A percentile compares a stretch with the other conserved stretches of the same genome.
These are phyloP conservation scores for Agrotis puta DNA, from an alignment of 2,888 invertebrate species.

Conservation along the genomic window DNA sequence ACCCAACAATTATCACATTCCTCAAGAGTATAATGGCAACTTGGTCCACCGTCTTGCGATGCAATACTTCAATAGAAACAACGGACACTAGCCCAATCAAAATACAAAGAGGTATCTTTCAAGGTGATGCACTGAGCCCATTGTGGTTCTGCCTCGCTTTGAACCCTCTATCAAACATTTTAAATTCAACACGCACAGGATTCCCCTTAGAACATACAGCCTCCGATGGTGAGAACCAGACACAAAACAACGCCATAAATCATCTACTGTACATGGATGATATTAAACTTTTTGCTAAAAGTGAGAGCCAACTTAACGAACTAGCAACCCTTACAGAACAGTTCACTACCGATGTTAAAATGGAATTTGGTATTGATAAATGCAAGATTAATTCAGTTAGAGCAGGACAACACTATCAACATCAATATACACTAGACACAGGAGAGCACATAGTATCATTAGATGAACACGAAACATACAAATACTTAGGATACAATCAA, in stretches of 20 bases:
- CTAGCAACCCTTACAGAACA: constrained; percentile 9
- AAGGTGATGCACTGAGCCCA: constrained; percentile 46
- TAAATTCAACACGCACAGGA: constrained; percentile 16
- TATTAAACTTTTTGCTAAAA: constrained; percentile 25
- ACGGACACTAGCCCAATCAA: constrained; percentile 22
- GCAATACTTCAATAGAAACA: not conserved
- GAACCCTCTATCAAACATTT: constrained; percentile 34
- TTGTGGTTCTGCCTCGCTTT: constrained; percentile 50
- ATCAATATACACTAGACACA: constrained; percentile 1
- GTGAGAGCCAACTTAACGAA: constrained; percentile 13
- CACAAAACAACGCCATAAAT: not conserved
- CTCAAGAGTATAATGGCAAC: constrained; percentile 19
- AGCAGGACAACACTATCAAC: not conserved
- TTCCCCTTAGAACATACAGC: not conserved
- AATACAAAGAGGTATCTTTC: constrained; percentile 42
- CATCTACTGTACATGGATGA: constrained; percentile 22
- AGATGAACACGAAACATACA: constrained; percentile 18
- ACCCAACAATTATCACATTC: constrained; percentile 30
- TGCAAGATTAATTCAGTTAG: constrained; percentile 5
- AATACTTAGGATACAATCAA: constrained; percentile 21
- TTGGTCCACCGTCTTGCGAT: constrained; percentile 30
- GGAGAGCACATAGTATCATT: not conserved
- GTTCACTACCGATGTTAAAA: not conserved
- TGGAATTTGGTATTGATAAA: constrained; percentile 5
- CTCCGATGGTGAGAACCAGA: not conserved